Evolutionary conservation across 2,113 vertebrate species (phyloP), one percentile per base, ranked within the genome.

Genomic region (Hippocampus zosterae): DNA sequence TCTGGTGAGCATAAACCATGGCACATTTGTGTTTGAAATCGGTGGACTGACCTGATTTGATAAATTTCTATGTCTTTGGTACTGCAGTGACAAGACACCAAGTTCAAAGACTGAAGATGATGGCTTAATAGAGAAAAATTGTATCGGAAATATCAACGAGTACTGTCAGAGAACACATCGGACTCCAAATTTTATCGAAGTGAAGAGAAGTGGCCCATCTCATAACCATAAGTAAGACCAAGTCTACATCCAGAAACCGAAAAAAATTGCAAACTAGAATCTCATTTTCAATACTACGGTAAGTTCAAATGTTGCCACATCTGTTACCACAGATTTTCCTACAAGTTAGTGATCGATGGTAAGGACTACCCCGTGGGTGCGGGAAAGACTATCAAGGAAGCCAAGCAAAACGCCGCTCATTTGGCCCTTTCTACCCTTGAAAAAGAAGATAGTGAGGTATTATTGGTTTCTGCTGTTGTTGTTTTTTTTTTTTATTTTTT

Each of bases 341-440:
- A 69, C 75, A 90, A 78, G 55, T 64, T 85, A 10, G 29, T 87
- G 7, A 86, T 92, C 21, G 1, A 73, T 50, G 27, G 67, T 0
- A 84, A 57, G 21, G 79, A 88, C 8, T 92, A 86, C 53, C 74
- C 88, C 3, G 81, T 86, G 55, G 81, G 68, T 53, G 46, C 66
- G 23, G 92, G 89, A 8, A 89, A 73, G 60, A 88, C 0, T 10
- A 0, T 2, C 0, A 90, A 83, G 53, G 77, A 89, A 8, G 90
- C 91, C 7, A 81, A 23, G 80, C 85, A 85, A 44, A 76, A 81
- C 1, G 90, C 91, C 19, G 90, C 92, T 48, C 46, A 68, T 67
- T 48, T 66, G 21, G 88, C 88, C 21, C 89, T 69, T 84, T 65
- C 3, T 55, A 70, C 69, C 44, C 70, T 91, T 27, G 55, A 70